These are phyloP conservation scores for Chromoteleia sp. DNA, from an alignment of 2,888 invertebrate genomes.

Conservation along the genomic window DNA sequence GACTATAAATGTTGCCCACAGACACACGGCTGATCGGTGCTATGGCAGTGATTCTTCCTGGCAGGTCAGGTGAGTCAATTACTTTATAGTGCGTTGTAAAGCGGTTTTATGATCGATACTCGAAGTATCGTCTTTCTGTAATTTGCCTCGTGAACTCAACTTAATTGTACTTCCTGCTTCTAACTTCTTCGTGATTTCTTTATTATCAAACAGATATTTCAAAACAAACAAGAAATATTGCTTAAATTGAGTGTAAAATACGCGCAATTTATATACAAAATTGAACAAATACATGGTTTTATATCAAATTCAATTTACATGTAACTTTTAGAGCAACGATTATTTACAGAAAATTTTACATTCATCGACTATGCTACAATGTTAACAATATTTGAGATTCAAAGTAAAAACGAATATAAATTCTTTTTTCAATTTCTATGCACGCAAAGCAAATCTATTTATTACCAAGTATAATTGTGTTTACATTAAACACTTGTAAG, in stretches of 20 bases:
- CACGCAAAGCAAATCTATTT: conserved; percentile 24
- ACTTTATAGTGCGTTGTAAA: conserved; percentile 76
- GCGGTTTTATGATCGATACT: conserved; percentile 74
- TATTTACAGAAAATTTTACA: no score
- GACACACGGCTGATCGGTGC: conserved; percentile 40
- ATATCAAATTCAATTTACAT: neutral
- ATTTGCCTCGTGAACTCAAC: conserved; percentile 65
- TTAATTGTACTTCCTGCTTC: conserved; percentile 61
- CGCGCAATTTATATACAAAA: neutral
- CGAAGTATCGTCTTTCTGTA: conserved; percentile 71
- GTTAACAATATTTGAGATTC: no score
- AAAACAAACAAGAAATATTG: conserved; percentile 16
- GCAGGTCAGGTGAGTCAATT: conserved; percentile 76
- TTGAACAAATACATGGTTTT: neutral
- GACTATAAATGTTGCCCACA: conserved; percentile 57
- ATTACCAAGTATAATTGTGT: conserved; percentile 55
- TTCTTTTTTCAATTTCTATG: conserved; percentile 2
- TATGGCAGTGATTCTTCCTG: conserved; percentile 52
- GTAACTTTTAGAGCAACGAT: no score
- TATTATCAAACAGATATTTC: conserved; percentile 24
- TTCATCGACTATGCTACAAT: no score
- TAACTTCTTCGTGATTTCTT: conserved; percentile 37
- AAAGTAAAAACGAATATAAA: no score
- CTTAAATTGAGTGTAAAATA: conserved; percentile 2
- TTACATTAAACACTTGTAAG: conserved; percentile 51